These are phyloP conservation scores for Pogoniulus pusillus DNA, from an alignment of 2,797 vertebrate species.

Conservation along the genomic window DNA sequence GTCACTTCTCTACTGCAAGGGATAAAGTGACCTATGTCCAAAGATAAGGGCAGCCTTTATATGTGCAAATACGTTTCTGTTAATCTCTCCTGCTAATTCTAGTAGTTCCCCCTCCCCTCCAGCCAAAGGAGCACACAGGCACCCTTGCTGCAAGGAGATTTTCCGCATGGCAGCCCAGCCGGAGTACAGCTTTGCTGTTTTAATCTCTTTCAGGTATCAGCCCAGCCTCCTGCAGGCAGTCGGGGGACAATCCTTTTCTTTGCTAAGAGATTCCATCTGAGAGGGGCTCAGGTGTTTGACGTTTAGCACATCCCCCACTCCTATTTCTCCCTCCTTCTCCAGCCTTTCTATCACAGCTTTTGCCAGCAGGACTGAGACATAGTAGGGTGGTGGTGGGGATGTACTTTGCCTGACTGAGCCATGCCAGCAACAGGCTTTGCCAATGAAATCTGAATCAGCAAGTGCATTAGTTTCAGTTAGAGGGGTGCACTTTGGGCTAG, in stretches of 20 bases:
- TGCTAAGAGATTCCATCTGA: background rate
- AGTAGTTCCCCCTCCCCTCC: background rate
- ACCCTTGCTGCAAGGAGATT: constrained; percentile 8
- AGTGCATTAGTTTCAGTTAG: background rate
- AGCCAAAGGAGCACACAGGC: background rate
- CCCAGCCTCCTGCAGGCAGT: background rate
- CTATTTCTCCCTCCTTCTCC: background rate
- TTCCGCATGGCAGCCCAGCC: constrained; percentile 16
- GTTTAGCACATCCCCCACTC: background rate
- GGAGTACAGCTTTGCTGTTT: background rate
- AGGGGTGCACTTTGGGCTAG: background rate
- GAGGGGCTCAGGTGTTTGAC: constrained; percentile 8
- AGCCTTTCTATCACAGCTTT: background rate
- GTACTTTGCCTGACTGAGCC: background rate
- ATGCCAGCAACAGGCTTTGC: background rate
- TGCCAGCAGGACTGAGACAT: background rate
- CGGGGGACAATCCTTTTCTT: constrained; percentile 12
- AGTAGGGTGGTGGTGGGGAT: background rate
- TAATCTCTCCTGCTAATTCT: background rate
- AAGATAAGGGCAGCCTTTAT: background rate
- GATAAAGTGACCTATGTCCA: background rate
- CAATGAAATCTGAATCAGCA: background rate
- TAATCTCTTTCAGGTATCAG: constrained; percentile 41
- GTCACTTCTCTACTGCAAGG: background rate
- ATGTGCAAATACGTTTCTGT: background rate